Evolutionary conservation across 2,797 vertebrate genomes (phyloP).

Genomic region (Leptodactylus fallax): DNA sequence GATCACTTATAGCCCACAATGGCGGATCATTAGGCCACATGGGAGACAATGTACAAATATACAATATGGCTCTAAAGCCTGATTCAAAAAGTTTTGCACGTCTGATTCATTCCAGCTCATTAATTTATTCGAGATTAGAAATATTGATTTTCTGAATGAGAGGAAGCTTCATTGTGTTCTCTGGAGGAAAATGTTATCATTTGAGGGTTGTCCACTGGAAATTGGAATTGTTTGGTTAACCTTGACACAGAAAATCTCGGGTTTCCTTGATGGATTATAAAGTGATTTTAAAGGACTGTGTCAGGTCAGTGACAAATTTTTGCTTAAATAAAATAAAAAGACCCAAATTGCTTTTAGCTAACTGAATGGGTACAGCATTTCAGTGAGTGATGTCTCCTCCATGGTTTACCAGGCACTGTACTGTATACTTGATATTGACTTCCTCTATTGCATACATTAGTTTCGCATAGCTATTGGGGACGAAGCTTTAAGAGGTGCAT

Average conservation of each 20-base stretch:
- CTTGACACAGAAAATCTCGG: conserved; percentile 16
- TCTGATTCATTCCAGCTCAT: conserved; percentile 44
- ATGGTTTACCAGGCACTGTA: no score
- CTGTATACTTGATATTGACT: no score
- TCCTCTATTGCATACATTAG: no score
- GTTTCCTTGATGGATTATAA: not conserved
- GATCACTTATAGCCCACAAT: conserved; percentile 32
- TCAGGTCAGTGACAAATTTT: no score
- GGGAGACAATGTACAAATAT: not conserved
- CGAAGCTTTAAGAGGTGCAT: no score
- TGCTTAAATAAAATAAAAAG: no score
- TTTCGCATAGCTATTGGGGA: no score
- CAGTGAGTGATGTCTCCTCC: no score
- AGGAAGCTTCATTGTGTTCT: conserved; percentile 18
- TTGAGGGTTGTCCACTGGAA: not conserved
- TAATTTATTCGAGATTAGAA: conserved; percentile 49
- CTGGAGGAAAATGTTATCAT: conserved; percentile 6
- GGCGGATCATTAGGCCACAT: conserved; percentile 6
- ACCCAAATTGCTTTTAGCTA: no score
- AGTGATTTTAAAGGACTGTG: no score
- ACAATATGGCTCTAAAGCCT: not conserved
- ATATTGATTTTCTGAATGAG: conserved; percentile 41
- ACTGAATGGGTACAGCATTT: no score
- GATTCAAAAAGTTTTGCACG: conserved; percentile 11
- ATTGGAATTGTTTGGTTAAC: conserved; percentile 15